Base-by-base conservation (phyloP, 1,140 invertebrate genomes). In the Papilio machaon region DNA sequence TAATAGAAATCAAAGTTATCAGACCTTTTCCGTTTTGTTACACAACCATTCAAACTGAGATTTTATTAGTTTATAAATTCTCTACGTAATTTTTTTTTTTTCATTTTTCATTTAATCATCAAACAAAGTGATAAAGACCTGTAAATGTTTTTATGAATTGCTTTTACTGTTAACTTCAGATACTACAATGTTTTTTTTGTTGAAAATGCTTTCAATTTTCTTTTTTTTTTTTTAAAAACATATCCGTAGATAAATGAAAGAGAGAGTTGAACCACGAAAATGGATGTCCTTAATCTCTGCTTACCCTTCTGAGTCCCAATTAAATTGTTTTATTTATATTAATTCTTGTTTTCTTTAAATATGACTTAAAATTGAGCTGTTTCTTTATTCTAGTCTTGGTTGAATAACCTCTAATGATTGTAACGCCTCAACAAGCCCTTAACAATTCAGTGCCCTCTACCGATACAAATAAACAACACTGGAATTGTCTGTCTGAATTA, bases 371-470 rank as follows among this genome's bases (percentile, higher is more conserved):
- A 19, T 60, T 60, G 8, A 19, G n/a, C 23, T 19, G 6, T 60
- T 19, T 60, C n/a, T 60, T 35, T 3, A 70, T 35, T 70, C 64
- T 13, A 17, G 4, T 13, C 23, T 67, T 4, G 11, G 23, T 10
- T 76, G 3, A 76, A 54, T 30, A 35, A 52, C 47, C 23, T 76
- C 74, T 15, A 35, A 49, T 23, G 47, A 17, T 46, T 47, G 47
- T 52, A 35, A 7, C n/a, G 46, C 43, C 10, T 6, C 47, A 76
- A 52, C 13, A 73, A 76, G n/a, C 15, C 8, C 10, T 76, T 47
- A 75, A 75, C 73, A 75, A 75, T 75, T 75, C 73, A 75, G 73
- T 46, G 73, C 73, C 15, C 7, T n/a, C n/a, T 49, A 23, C 10
- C 17, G 46, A 46, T 47, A 75, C n/a, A 30, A 75, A 75, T 75